phyloP scores from a whole-genome alignment of 2,888 invertebrate species.

The Lycaena phlaeas region DNA sequence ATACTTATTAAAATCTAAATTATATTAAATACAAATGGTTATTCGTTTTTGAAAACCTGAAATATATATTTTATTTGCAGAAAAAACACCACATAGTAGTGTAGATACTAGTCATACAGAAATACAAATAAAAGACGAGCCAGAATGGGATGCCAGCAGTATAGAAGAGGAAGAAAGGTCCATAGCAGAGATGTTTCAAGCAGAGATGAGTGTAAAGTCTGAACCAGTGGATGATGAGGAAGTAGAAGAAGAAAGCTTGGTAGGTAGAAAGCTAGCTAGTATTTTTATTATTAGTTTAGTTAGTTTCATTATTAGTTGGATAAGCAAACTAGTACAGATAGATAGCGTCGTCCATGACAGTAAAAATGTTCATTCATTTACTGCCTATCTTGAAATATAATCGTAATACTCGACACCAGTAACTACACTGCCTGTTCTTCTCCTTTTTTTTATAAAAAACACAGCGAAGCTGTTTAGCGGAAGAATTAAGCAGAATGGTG shows the following conservation, averaged over 20 bases:
- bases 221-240: constrained; percentile 72
- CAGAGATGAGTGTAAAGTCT: constrained; percentile 79
- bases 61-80: constrained; percentile 24
- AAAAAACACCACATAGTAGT: constrained; percentile 35
- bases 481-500: no score
- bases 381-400: no score
- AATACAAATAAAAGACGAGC: constrained; percentile 57
- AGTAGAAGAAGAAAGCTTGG: constrained; percentile 68
- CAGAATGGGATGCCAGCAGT: constrained; percentile 79
- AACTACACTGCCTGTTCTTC: no score
- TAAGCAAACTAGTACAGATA: no score
- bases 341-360: no score
- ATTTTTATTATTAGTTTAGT: no score
- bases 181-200: constrained; percentile 77
- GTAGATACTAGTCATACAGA: constrained; percentile 31
- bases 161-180: constrained; percentile 76
- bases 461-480: no score
- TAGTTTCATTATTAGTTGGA: no score
- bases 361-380: no score
- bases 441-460: no score
- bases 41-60: neutral
- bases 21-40: no score
- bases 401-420: no score
- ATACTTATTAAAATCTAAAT: neutral
- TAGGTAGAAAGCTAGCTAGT: constrained; percentile 32